phyloP scores from a whole-genome alignment of 2,888 invertebrate genomes.

The Alcis repandata region DNA sequence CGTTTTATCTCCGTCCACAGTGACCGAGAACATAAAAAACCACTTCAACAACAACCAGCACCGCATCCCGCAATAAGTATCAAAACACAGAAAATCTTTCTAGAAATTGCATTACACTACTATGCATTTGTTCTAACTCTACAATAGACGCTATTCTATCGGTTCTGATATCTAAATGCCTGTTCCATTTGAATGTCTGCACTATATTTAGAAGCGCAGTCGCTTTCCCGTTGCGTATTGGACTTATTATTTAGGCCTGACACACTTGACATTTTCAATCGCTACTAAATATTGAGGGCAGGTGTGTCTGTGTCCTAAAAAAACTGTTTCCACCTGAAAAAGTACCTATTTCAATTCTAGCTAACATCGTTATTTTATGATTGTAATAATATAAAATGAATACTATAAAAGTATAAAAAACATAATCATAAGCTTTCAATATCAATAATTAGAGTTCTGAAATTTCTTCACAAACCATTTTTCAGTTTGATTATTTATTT shows the following conservation, averaged over 20 bases:
- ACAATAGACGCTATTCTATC: constrained; percentile 54
- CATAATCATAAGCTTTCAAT: too few relatives aligned
- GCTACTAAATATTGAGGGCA: not conserved
- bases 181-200: too few relatives aligned
- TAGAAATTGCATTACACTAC: constrained; percentile 20
- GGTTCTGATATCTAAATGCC: constrained; percentile 50
- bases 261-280: not conserved
- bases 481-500: too few relatives aligned
- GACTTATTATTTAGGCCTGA: constrained; percentile 17
- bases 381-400: too few relatives aligned
- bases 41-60: constrained; percentile 24
- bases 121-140: constrained; percentile 26
- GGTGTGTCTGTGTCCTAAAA: too few relatives aligned
- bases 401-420: too few relatives aligned
- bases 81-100: constrained; percentile 13
- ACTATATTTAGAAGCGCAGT: constrained; percentile 53
- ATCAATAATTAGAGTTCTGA: too few relatives aligned
- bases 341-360: too few relatives aligned
- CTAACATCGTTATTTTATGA: too few relatives aligned
- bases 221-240: constrained; percentile 37
- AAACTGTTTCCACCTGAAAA: too few relatives aligned
- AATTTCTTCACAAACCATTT: not conserved
- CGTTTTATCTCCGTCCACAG: constrained; percentile 36
- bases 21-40: constrained; percentile 17
- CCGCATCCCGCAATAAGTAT: constrained; percentile 26